phyloP scores from a whole-genome alignment of 1,140 invertebrate species.

The Ceratosolen fusciceps region DNA sequence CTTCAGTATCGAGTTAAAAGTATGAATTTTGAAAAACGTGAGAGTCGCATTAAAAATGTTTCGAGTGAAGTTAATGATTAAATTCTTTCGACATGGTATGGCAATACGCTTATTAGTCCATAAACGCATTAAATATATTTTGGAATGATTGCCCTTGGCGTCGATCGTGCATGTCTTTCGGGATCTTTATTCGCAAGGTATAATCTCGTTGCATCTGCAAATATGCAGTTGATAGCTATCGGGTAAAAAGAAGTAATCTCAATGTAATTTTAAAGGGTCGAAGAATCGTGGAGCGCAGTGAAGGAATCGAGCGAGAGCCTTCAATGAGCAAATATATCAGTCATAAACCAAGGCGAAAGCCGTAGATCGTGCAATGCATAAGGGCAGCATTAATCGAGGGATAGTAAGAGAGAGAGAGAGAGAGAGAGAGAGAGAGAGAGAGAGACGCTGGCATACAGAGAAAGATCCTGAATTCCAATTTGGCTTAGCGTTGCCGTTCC shows the following conservation, averaged over 20 bases:
- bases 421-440: too few species aligned
- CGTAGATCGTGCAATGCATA: not conserved
- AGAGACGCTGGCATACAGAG: too few species aligned
- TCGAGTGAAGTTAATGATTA: not conserved
- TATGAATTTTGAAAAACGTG: too few species aligned
- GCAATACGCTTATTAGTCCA: not conserved
- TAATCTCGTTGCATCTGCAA: not conserved
- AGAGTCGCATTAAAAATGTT: not conserved
- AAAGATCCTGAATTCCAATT: constrained; percentile 45
- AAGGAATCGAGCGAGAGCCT: not conserved
- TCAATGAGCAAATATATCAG: not conserved
- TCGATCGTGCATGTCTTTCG: not conserved
- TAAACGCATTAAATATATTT: not conserved
- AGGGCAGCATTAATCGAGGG: constrained; percentile 7
- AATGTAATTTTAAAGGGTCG: constrained; percentile 1
- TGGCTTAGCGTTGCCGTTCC: not conserved
- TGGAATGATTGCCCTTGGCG: not conserved
- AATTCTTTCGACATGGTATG: not conserved
- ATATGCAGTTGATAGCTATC: not conserved
- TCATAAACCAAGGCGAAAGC: not conserved
- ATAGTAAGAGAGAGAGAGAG: not conserved
- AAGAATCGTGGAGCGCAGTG: not conserved
- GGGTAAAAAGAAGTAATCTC: not conserved
- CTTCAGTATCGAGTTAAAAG: too few species aligned
- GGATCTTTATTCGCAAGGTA: not conserved